Conservation (phyloP, 2,888 invertebrate species). For the Muscina levida region DNA sequence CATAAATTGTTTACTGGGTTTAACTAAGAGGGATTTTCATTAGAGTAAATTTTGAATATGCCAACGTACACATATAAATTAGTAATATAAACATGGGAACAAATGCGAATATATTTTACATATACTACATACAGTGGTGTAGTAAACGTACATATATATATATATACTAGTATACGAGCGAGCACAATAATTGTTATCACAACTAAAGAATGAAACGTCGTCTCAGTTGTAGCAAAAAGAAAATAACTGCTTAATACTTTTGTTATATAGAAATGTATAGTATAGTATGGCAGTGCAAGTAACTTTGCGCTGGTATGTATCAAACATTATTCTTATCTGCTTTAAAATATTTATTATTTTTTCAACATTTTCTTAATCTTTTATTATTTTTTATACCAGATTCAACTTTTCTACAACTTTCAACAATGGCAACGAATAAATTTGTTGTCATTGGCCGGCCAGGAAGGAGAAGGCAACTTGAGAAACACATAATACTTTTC, state of each 20-base stretch:
- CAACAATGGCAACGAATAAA: not conserved
- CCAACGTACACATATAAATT: too few relatives aligned
- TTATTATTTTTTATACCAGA: not conserved
- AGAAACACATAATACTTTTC: too few relatives aligned
- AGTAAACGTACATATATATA: not conserved
- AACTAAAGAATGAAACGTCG: constrained; percentile 17
- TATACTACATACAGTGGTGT: too few relatives aligned
- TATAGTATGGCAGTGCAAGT: too few relatives aligned
- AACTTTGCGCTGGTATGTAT: too few relatives aligned
- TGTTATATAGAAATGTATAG: too few relatives aligned
- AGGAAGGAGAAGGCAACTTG: not conserved
- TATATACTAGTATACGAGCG: not conserved
- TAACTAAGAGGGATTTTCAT: too few relatives aligned
- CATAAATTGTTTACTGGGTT: too few relatives aligned
- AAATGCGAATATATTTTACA: too few relatives aligned
- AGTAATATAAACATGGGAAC: too few relatives aligned
- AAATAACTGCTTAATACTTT: too few relatives aligned
- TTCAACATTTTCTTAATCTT: not conserved
- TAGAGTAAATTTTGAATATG: too few relatives aligned
- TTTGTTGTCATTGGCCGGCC: not conserved
- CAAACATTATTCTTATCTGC: constrained; percentile 1
- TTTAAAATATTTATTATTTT: constrained; percentile 21
- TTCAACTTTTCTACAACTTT: not conserved
- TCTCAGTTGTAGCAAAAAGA: not conserved
- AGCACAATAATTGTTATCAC: constrained; percentile 7